A percentile compares a stretch with the other conserved stretches of the same genome.
phyloP scores from a whole-genome alignment of 2,888 invertebrate species.

The Exocentrus adspersus region DNA sequence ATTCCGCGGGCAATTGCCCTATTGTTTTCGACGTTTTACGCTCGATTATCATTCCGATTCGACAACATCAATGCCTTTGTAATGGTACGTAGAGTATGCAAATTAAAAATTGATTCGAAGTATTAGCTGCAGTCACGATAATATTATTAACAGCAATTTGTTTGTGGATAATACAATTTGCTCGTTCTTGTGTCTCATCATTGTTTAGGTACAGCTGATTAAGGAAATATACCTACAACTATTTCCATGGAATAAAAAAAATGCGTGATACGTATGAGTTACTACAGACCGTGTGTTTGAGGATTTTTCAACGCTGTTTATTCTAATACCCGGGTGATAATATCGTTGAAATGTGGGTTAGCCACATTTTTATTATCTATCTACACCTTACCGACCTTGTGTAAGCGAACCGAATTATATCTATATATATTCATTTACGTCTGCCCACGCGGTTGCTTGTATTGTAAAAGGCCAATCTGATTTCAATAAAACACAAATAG shows the following conservation, averaged over 20 bases:
- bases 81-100: slow-evolving; percentile 23
- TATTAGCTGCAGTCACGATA: slow-evolving; percentile 13
- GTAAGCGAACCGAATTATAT: slow-evolving; percentile 11
- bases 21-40: slow-evolving; percentile 37
- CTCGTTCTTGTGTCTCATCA: background rate
- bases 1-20: slow-evolving; percentile 35
- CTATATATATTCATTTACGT: slow-evolving; percentile 19
- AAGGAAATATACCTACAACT: too few relatives aligned
- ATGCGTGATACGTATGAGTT: too few relatives aligned
- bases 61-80: slow-evolving; percentile 20
- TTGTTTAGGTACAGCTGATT: too few relatives aligned
- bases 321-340: slow-evolving; percentile 8
- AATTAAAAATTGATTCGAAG: slow-evolving; percentile 28
- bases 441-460: slow-evolving; percentile 6
- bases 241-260: too few relatives aligned
- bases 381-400: slow-evolving; percentile 12
- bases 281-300: background rate
- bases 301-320: background rate
- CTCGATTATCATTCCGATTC: slow-evolving; percentile 30
- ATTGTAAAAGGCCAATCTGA: slow-evolving; percentile 11
- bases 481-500: slow-evolving; percentile 18
- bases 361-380: background rate
- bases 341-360: slow-evolving; percentile 19
- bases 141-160: slow-evolving; percentile 6
- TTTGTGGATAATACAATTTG: slow-evolving; percentile 9